Evolutionary conservation across 2,797 vertebrate genomes (phyloP).

Genomic region (Scomberomorus guttatus): DNA sequence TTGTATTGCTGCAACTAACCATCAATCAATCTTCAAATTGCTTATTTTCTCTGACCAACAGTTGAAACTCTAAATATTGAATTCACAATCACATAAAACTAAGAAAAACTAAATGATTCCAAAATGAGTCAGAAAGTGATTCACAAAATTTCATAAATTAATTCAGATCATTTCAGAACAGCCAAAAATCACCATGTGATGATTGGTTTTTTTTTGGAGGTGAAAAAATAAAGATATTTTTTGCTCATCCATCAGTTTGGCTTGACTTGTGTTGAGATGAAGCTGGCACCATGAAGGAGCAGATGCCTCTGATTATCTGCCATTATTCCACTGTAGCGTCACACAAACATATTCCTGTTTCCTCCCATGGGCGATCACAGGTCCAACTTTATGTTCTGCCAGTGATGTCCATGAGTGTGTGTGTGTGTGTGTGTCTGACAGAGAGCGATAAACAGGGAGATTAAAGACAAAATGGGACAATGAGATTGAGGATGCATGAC

Average conservation of each 20-base stretch:
- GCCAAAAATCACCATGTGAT: slow-evolving; percentile 54
- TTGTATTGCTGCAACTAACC: no score
- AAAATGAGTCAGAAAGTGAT: no score
- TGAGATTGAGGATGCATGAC: slow-evolving; percentile 32
- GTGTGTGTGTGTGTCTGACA: background rate
- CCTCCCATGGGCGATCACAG: slow-evolving; percentile 45
- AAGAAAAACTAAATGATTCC: no score
- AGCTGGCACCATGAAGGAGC: slow-evolving; percentile 60
- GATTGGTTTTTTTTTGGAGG: slow-evolving; percentile 13
- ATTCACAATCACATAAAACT: no score
- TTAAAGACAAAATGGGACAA: slow-evolving; percentile 53
- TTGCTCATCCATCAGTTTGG: slow-evolving; percentile 51
- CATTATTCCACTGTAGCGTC: slow-evolving; percentile 67
- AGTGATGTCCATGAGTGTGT: slow-evolving; percentile 14
- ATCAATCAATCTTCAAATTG: no score
- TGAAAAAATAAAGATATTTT: slow-evolving; percentile 31
- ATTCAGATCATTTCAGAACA: no score
- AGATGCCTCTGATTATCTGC: slow-evolving; percentile 79
- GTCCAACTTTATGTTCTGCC: slow-evolving; percentile 53
- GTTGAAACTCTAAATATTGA: no score
- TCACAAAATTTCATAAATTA: no score
- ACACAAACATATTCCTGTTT: slow-evolving; percentile 70
- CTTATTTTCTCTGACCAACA: no score
- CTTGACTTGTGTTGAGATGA: slow-evolving; percentile 51
- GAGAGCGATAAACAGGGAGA: slow-evolving; percentile 55